Evolutionary conservation across 2,113 vertebrate species (phyloP).

Genomic region (Caranx melampygus): DNA sequence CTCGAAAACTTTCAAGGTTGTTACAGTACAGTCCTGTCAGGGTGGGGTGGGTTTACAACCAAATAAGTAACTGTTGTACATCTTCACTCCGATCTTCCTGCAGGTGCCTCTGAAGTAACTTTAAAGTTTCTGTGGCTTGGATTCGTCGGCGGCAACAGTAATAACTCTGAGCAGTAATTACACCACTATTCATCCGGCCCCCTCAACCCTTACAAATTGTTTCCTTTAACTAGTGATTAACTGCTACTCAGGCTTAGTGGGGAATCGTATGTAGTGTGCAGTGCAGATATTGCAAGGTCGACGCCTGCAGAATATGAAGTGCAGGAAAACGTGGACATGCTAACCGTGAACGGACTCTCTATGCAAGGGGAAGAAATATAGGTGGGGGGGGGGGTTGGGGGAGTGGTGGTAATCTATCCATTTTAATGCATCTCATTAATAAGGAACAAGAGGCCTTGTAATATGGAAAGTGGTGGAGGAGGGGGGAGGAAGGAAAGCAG

Average conservation of each 20-base stretch:
- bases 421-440: constrained; percentile 78
- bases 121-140: not conserved
- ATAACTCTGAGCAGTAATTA: constrained; percentile 40
- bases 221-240: constrained; percentile 57
- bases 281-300: constrained; percentile 18
- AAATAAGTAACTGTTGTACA: constrained; percentile 24
- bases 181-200: constrained; percentile 13
- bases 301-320: constrained; percentile 51
- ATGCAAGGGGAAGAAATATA: constrained; percentile 1
- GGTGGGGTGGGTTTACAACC: constrained; percentile 2
- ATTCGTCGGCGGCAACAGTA: not conserved
- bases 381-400: not conserved
- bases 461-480: constrained; percentile 35
- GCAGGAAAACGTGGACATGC: constrained; percentile 17
- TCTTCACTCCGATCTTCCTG: constrained; percentile 6
- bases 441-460: constrained; percentile 55
- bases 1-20: constrained; percentile 22
- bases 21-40: constrained; percentile 13
- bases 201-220: constrained; percentile 4
- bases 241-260: not conserved
- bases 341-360: constrained; percentile 30
- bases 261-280: constrained; percentile 4
- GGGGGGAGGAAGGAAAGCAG: not conserved
- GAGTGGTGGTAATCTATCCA: constrained; percentile 29
- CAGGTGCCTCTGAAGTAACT: constrained; percentile 14